Conservation (phyloP, 2,888 invertebrate genomes). For the Quadroppia sp. region DNA sequence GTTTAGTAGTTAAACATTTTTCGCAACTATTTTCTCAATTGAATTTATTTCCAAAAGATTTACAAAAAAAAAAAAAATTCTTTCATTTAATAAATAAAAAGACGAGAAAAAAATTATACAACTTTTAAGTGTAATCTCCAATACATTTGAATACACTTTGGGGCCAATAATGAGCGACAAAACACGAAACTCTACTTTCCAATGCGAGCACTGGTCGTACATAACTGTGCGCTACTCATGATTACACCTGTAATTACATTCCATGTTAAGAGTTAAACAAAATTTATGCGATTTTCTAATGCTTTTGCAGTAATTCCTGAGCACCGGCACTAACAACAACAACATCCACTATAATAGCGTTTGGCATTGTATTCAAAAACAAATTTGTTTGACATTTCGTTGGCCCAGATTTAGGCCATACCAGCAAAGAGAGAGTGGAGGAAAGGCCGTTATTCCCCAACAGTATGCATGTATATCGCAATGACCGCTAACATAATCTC, state of each 20-base stretch:
- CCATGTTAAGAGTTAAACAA: neutral
- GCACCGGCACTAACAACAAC: too few relatives aligned
- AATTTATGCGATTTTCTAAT: neutral
- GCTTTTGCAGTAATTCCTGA: neutral
- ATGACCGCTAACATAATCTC: slow-evolving; percentile 13
- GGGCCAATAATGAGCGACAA: neutral
- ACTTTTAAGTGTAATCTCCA: neutral
- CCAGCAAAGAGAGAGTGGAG: too few relatives aligned
- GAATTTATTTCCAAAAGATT: too few relatives aligned
- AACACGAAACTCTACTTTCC: neutral
- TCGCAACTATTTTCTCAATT: too few relatives aligned
- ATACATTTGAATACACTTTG: neutral
- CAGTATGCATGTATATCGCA: neutral
- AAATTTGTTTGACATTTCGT: neutral
- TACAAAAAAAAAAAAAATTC: too few relatives aligned
- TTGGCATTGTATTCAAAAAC: neutral
- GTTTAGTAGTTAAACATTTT: too few relatives aligned
- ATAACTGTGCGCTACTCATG: neutral
- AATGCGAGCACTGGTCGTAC: neutral
- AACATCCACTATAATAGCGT: neutral
- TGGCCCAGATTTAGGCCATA: neutral
- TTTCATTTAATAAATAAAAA: too few relatives aligned
- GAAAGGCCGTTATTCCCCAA: neutral
- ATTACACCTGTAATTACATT: neutral
- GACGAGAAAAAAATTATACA: too few relatives aligned